Evolutionary conservation across 2,888 invertebrate genomes (phyloP).

Genomic region (Torymus auratus): DNA sequence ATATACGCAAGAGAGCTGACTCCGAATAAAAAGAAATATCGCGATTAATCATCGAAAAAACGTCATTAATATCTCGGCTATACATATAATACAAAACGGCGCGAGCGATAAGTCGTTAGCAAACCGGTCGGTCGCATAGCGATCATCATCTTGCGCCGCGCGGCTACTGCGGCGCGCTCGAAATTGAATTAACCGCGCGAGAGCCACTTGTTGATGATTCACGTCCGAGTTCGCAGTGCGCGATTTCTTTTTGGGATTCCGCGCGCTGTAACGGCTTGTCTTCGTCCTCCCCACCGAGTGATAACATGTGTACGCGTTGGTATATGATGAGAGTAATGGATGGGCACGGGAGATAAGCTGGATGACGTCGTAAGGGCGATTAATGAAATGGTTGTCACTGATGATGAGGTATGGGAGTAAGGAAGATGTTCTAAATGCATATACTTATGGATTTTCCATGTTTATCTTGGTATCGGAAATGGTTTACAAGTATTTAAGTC

Average conservation of each 20-base stretch:
- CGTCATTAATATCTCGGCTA: constrained; percentile 22
- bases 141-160: no score
- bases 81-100: constrained; percentile 49
- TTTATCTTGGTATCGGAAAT: no score
- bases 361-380: not conserved
- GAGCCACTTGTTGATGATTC: constrained; percentile 23
- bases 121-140: constrained; percentile 36
- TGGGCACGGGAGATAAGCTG: not conserved
- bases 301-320: no score
- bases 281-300: no score
- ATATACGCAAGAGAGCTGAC: no score
- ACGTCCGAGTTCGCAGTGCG: not conserved
- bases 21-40: constrained; percentile 5
- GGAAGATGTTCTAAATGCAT: no score
- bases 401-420: not conserved
- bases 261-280: no score
- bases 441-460: no score
- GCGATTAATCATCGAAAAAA: constrained; percentile 32
- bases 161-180: not conserved
- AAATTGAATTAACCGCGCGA: constrained; percentile 40
- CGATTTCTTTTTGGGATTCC: constrained; percentile 22
- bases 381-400: not conserved
- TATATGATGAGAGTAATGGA: no score
- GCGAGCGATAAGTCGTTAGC: not conserved
- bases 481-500: no score